Conservation (phyloP, 2,888 invertebrate genomes). For the Pseudoips prasinana region DNA sequence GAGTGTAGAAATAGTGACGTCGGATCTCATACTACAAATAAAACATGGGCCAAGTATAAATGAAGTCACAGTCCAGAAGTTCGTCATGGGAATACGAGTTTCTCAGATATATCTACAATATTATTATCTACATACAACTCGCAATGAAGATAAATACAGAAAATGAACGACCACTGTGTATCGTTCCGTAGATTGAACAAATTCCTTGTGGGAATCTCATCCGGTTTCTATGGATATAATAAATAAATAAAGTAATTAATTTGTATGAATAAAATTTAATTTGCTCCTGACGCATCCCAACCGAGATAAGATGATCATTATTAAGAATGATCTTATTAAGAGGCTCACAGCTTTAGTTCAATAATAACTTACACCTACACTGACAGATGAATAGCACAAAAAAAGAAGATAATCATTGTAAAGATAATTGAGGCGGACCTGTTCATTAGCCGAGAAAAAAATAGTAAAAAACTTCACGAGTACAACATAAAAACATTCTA, state of each 20-base stretch:
- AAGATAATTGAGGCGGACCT: constrained; percentile 40
- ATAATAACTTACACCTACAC: no score
- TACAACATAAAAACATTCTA: constrained; percentile 32
- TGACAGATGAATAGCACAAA: constrained; percentile 31
- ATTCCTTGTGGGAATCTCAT: constrained; percentile 22
- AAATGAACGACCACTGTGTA: constrained; percentile 7
- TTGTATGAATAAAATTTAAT: no score
- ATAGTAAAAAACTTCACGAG: constrained; percentile 29
- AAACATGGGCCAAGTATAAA: constrained; percentile 39
- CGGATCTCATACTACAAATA: no score
- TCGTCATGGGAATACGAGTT: constrained; percentile 69
- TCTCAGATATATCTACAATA: constrained; percentile 45
- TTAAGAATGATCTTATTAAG: no score
- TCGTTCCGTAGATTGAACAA: constrained; percentile 10
- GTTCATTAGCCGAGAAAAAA: constrained; percentile 35
- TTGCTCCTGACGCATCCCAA: no score
- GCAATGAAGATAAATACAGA: constrained; percentile 39
- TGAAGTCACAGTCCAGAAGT: constrained; percentile 58
- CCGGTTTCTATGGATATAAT: no score
- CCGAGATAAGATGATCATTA: no score
- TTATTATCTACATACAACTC: constrained; percentile 17
- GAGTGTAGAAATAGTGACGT: no score
- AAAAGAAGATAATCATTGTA: constrained; percentile 33
- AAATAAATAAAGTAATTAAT: no score
- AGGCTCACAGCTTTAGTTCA: no score